These are phyloP conservation scores for Rhaphigaster nebulosa DNA, from an alignment of 2,888 invertebrate species.

Conservation along the genomic window DNA sequence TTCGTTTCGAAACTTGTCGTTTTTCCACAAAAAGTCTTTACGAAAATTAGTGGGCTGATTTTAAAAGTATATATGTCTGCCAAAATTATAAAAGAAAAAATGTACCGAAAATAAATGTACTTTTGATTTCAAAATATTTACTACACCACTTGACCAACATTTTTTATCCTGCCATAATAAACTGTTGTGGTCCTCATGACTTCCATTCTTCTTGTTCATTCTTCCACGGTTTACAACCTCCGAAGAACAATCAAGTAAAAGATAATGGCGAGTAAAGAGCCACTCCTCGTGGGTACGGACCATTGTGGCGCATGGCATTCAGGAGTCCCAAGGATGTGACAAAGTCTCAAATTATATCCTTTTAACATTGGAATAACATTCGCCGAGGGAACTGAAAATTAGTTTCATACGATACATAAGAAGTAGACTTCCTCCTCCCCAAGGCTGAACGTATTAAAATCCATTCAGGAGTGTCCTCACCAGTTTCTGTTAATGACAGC, in stretches of 20 bases:
- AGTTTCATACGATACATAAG: slow-evolving; percentile 34
- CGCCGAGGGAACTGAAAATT: slow-evolving; percentile 5
- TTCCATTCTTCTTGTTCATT: slow-evolving; percentile 3
- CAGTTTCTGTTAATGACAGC: slow-evolving; percentile 4
- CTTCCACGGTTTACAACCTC: background rate
- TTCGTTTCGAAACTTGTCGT: too few species aligned
- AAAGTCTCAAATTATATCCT: background rate
- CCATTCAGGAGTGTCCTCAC: background rate
- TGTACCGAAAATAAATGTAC: too few species aligned
- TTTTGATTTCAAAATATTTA: too few species aligned
- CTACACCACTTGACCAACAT: too few species aligned
- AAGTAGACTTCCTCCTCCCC: background rate
- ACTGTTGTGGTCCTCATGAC: background rate
- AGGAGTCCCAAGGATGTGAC: background rate
- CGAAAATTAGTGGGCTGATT: too few species aligned
- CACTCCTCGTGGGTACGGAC: slow-evolving; percentile 6
- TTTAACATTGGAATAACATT: background rate
- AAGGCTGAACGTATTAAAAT: slow-evolving; percentile 38
- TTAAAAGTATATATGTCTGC: too few species aligned
- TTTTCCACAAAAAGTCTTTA: too few species aligned
- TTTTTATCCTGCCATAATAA: background rate
- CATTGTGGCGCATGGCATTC: slow-evolving; percentile 35
- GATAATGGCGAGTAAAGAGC: slow-evolving; percentile 6
- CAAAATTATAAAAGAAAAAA: too few species aligned
- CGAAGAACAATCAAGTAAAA: background rate